phyloP scores from a whole-genome alignment of 2,888 invertebrate species.

The Heteromurus nitidus region DNA sequence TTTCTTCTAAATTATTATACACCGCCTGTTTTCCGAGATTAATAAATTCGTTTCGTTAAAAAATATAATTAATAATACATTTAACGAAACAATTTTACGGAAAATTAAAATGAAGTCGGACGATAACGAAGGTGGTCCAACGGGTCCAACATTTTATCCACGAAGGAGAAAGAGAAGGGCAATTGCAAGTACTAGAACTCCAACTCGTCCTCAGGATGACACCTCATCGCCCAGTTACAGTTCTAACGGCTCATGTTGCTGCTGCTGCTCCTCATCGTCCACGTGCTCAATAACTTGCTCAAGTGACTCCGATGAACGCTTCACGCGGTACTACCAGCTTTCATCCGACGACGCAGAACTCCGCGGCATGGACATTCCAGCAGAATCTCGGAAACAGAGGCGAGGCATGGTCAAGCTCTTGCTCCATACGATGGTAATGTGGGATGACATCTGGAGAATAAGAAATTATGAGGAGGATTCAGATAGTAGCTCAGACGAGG shows the following conservation, averaged over 20 bases:
- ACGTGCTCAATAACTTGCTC: neutral
- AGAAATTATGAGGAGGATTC: neutral
- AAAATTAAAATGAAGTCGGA: too few species aligned
- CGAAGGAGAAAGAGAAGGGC: too few species aligned
- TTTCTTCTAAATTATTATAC: too few species aligned
- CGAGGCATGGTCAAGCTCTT: constrained; percentile 22
- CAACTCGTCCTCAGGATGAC: too few species aligned
- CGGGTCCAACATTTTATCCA: too few species aligned
- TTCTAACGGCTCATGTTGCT: neutral
- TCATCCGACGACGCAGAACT: constrained; percentile 13
- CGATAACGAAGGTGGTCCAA: too few species aligned
- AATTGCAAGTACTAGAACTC: too few species aligned
- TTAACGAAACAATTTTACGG: too few species aligned
- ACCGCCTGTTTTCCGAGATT: too few species aligned
- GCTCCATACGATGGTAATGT: constrained; percentile 37
- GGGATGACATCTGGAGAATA: constrained; percentile 36
- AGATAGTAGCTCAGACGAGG: neutral
- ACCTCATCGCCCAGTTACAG: constrained; percentile 19
- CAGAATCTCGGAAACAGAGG: constrained; percentile 1
- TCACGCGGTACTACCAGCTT: constrained; percentile 22
- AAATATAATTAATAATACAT: too few species aligned
- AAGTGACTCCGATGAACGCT: constrained; percentile 21
- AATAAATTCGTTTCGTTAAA: too few species aligned
- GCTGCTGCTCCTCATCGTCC: neutral
- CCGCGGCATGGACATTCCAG: constrained; percentile 2